These are phyloP conservation scores for Spodoptera picta DNA, from an alignment of 2,888 invertebrate genomes.

Conservation along the genomic window DNA sequence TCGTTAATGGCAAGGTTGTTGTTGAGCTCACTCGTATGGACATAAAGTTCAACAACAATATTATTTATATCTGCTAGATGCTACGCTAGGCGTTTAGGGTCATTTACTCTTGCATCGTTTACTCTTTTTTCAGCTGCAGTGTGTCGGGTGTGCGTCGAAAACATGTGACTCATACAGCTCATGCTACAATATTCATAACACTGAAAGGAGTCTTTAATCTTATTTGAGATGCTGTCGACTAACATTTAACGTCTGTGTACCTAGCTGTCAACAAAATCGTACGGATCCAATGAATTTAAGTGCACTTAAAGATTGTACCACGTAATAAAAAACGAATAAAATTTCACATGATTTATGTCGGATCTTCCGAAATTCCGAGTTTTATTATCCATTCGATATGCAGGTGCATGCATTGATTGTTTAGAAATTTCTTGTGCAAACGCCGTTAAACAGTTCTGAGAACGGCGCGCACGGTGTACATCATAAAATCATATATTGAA, in stretches of 20 bases:
- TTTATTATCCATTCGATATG: conserved; percentile 69
- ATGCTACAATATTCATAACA: conserved; percentile 42
- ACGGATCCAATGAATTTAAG: conserved; percentile 54
- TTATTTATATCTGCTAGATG: conserved; percentile 81
- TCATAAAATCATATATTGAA: conserved; percentile 74
- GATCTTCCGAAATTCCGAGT: conserved; percentile 64
- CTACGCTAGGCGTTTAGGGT: conserved; percentile 78
- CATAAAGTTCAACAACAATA: conserved; percentile 74
- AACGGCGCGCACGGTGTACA: conserved; percentile 61
- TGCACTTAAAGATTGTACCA: conserved; percentile 57
- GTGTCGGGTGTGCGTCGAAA: conserved; percentile 59
- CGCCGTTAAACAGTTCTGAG: conserved; percentile 76
- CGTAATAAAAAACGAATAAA: conserved; percentile 66
- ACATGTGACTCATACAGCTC: conserved; percentile 52
- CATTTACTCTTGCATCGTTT: conserved; percentile 75
- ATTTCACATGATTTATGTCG: conserved; percentile 63
- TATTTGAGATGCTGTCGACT: conserved; percentile 34
- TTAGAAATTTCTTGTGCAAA: conserved; percentile 80
- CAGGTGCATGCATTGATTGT: conserved; percentile 78
- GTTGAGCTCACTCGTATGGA: conserved; percentile 56
- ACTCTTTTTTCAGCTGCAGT: conserved; percentile 71
- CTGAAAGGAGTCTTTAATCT: conserved; percentile 35
- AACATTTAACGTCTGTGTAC: conserved; percentile 40
- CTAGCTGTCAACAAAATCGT: conserved; percentile 55
- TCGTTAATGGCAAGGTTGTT: conserved; percentile 39